phyloP scores from a whole-genome alignment of 1,140 invertebrate species.

The Lamellibrachia luymesi region DNA sequence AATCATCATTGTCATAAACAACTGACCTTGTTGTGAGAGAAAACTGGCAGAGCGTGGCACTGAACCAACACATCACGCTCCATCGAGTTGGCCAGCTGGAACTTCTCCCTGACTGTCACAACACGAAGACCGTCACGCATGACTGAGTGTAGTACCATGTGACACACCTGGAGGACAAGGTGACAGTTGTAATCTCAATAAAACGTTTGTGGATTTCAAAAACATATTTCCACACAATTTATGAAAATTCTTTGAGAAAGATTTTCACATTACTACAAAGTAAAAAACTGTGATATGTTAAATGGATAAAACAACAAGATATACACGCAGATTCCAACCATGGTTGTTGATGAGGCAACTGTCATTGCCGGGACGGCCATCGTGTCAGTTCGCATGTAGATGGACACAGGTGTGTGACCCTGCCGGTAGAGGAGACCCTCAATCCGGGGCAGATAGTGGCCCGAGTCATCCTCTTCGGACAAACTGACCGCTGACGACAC shows the following conservation, averaged over 20 bases:
- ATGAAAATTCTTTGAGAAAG: too few species aligned
- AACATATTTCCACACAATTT: too few species aligned
- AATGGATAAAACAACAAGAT: background rate
- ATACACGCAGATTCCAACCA: background rate
- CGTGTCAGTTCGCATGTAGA: background rate
- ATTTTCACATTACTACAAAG: too few species aligned
- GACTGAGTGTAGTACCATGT: conserved; percentile 41
- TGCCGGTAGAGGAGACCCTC: conserved; percentile 39
- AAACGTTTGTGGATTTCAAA: too few species aligned
- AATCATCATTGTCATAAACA: background rate
- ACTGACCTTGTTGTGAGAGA: background rate
- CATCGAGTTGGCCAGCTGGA: conserved; percentile 28
- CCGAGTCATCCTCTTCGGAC: conserved; percentile 36
- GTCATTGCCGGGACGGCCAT: background rate
- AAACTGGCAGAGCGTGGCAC: background rate
- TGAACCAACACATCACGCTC: background rate
- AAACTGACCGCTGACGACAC: conserved; percentile 23
- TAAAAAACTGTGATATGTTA: too few species aligned
- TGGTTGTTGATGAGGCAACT: background rate
- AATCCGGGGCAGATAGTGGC: conserved; percentile 37
- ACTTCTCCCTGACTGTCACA: conserved; percentile 43
- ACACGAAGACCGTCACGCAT: conserved; percentile 39
- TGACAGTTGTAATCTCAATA: background rate
- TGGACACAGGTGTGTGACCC: conserved; percentile 35
- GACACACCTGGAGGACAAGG: conserved; percentile 38